These are phyloP conservation scores for Lithobates sylvaticus DNA, from an alignment of 2,797 vertebrate genomes.

Conservation along the genomic window DNA sequence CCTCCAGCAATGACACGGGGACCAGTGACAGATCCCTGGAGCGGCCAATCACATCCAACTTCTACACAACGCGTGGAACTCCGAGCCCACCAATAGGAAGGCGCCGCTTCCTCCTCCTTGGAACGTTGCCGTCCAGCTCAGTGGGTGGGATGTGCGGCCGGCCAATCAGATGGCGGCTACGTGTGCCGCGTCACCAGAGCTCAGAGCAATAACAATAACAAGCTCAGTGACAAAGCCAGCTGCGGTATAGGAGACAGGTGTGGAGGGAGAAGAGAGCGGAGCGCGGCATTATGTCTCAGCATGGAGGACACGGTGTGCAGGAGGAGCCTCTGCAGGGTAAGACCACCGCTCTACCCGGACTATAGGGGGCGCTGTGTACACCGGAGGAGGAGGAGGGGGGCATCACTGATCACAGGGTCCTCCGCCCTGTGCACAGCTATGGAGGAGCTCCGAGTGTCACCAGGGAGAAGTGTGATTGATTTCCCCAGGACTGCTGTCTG, in stretches of 20 bases:
- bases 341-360: not conserved
- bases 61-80: not conserved
- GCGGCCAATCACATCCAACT: conserved; percentile 22
- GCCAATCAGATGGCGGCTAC: conserved; percentile 42
- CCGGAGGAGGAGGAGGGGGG: too few species aligned
- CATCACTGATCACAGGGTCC: too few species aligned
- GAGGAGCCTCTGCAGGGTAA: conserved; percentile 72
- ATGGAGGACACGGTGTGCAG: conserved; percentile 56
- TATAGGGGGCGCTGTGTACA: too few species aligned
- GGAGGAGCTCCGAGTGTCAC: not conserved
- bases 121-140: not conserved
- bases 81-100: too few species aligned
- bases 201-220: conserved; percentile 62
- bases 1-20: not conserved
- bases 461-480: not conserved
- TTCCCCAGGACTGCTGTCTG: conserved; percentile 33
- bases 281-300: conserved; percentile 54
- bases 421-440: too few species aligned
- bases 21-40: not conserved
- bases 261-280: not conserved
- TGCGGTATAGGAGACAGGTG: not conserved
- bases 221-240: conserved; percentile 48
- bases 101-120: not conserved
- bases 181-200: conserved; percentile 48
- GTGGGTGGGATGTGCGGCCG: not conserved